A percentile compares a stretch with the other conserved stretches of the same genome.
Evolutionary conservation across 2,888 invertebrate species (phyloP).

Genomic region (Plusia festucae): DNA sequence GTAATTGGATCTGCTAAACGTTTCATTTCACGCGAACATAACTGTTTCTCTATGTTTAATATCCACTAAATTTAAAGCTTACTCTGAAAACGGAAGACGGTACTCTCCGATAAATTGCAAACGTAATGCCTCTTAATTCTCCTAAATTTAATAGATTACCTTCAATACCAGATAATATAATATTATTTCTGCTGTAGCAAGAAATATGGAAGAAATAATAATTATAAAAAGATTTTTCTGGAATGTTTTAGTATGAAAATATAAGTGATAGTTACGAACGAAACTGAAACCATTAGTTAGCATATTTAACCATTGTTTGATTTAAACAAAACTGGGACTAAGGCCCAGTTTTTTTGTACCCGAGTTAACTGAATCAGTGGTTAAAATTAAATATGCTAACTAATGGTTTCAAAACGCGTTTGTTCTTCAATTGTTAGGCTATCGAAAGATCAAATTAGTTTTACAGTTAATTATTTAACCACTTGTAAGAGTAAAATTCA

Average conservation of each 20-base stretch:
- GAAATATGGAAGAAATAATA: neutral
- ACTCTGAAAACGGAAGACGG: conserved; percentile 40
- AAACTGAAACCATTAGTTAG: too few relatives aligned
- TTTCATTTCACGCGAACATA: conserved; percentile 29
- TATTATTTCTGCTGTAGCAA: conserved; percentile 13
- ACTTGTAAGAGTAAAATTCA: too few relatives aligned
- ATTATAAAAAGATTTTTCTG: neutral
- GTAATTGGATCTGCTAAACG: conserved; percentile 12
- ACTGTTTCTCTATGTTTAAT: conserved; percentile 55
- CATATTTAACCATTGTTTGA: too few relatives aligned
- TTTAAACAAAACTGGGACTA: too few relatives aligned
- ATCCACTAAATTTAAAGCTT: conserved; percentile 65
- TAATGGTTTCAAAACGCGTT: too few relatives aligned
- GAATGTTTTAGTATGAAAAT: neutral
- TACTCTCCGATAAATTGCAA: conserved; percentile 46
- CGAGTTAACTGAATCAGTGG: too few relatives aligned
- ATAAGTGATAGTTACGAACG: too few relatives aligned
- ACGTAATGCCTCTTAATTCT: conserved; percentile 16
- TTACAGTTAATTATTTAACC: too few relatives aligned
- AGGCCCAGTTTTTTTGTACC: too few relatives aligned
- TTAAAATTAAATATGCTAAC: too few relatives aligned
- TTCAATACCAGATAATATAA: conserved; percentile 10
- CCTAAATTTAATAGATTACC: conserved; percentile 17
- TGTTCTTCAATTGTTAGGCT: too few relatives aligned
- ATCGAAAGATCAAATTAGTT: too few relatives aligned